Evolutionary conservation across 2,113 vertebrate species (phyloP).

Genomic region (Pteropus alecto): DNA sequence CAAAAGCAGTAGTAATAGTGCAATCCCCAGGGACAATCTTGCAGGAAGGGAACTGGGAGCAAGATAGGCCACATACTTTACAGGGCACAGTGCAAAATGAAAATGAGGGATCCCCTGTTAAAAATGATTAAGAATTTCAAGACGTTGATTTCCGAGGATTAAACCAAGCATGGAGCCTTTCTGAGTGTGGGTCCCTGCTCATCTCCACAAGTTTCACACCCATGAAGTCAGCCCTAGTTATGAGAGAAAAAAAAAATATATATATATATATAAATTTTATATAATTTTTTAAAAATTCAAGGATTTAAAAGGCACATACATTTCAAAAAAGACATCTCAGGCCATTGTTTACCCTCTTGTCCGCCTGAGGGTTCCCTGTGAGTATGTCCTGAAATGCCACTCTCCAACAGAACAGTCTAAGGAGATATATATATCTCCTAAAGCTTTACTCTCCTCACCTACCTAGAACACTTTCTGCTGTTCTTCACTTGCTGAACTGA

Average conservation of each 20-base stretch:
- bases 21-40: neutral
- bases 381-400: neutral
- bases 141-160: neutral
- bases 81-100: neutral
- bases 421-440: neutral
- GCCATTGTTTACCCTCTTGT: neutral
- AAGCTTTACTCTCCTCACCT: neutral
- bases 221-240: neutral
- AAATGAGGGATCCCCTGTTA: neutral
- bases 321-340: neutral
- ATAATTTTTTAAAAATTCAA: neutral
- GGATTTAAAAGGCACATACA: neutral
- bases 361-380: neutral
- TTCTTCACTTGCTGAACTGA: neutral
- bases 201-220: neutral
- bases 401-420: neutral
- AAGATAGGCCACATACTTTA: neutral
- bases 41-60: neutral
- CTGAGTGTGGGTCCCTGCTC: neutral
- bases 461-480: neutral
- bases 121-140: neutral
- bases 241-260: neutral
- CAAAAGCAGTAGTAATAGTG: neutral
- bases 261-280: neutral
- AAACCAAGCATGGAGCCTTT: neutral